Base-by-base conservation (phyloP, 2,888 invertebrate species). In the Mantis religiosa region DNA sequence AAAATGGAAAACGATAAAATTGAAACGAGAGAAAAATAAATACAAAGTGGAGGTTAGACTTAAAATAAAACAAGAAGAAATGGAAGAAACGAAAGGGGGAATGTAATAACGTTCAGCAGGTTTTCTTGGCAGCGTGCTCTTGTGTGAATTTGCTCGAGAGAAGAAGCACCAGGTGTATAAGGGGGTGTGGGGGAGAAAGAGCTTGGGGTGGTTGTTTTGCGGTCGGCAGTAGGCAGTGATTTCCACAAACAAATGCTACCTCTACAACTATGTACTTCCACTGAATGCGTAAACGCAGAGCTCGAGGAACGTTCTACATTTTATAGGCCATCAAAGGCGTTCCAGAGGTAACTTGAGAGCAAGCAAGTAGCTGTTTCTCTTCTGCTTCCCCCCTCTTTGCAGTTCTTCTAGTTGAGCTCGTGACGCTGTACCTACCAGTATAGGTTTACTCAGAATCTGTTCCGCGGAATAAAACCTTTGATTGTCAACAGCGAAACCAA, bases 271-370 rank as follows among this genome's bases (percentile, higher is more conserved):
- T 25, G 54, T 71, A 71, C 54, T 71, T 71, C 54, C 54, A 71
- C 54, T 71, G 54, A 71, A 71, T 71, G 54, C 54, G 54, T 71
- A 71, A 71, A 71, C 54, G 82, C 34, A 87, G 47, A 15, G 30
- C 84, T 28, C 20, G 34, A 34, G 28, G 85, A 81, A 81, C 82
- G 82, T 87, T 87, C 82, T 82, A 82, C 47, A 87, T 82, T 87
- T 87, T 87, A 87, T 87, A 87, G 87, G 30, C 87, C 87, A 87
- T 87, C 87, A 87, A 82, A 87, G 87, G 82, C 87, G 87, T 87
- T 87, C 82, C 87, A 34, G 82, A 87, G 82, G 71, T 87, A 82
- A 82, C 87, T 87, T 82, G 34, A 87, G 82, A 87, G 87, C 82
- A 47, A 85, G 85, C 47, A 87, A 87, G 87, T 87, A 82, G 87